Percentiles rank a stretch among this genome's conserved stretches.
Evolutionary conservation across 2,797 vertebrate genomes (phyloP).

Genomic region (Enteromius mattozi): DNA sequence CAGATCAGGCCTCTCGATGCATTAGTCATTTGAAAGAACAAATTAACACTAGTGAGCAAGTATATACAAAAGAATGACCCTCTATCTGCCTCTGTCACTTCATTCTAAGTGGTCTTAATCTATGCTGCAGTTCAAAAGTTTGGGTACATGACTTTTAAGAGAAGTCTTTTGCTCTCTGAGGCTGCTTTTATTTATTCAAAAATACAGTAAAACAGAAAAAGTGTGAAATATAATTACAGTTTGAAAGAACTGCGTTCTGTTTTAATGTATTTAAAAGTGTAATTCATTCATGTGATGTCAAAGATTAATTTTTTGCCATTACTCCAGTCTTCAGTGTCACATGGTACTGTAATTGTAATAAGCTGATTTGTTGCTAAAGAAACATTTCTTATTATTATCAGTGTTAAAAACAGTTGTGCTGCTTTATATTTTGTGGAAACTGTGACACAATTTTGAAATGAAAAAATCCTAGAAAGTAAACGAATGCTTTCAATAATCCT

Average conservation of each 20-base stretch:
- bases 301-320: background rate
- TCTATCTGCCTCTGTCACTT: conserved; percentile 29
- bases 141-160: background rate
- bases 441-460: background rate
- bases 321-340: background rate
- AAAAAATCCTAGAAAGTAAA: background rate
- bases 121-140: conserved; percentile 4
- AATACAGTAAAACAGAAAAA: background rate
- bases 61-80: conserved; percentile 41
- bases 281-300: background rate
- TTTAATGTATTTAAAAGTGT: background rate
- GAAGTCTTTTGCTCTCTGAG: background rate
- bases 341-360: background rate
- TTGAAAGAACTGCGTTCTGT: background rate
- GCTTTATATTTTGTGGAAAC: too few relatives aligned
- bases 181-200: background rate
- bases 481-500: background rate
- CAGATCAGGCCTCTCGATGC: conserved; percentile 28
- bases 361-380: background rate
- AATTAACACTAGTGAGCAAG: conserved; percentile 50
- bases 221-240: background rate
- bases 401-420: background rate
- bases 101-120: background rate
- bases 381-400: background rate
- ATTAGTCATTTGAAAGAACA: conserved; percentile 51